Conservation (phyloP, 2,888 invertebrate species). For the Macaria notata region DNA sequence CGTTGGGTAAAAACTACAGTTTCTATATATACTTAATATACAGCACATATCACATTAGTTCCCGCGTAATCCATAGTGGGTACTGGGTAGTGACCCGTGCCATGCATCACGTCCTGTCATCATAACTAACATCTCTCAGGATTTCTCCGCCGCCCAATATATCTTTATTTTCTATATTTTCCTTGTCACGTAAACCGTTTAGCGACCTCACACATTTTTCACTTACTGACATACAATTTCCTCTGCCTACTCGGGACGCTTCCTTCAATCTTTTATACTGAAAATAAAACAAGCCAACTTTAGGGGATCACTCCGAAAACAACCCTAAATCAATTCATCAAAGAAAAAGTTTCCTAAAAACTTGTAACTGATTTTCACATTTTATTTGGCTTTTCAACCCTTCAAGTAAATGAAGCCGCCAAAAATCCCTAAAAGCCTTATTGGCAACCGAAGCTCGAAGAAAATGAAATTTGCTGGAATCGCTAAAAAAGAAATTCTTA, state of each 20-base stretch:
- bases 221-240: background rate
- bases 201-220: conserved; percentile 26
- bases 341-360: background rate
- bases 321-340: no score
- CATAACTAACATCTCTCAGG: conserved; percentile 41
- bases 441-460: conserved; percentile 16
- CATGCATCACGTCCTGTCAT: conserved; percentile 33
- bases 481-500: conserved; percentile 23
- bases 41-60: no score
- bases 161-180: conserved; percentile 36
- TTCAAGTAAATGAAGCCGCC: conserved; percentile 3
- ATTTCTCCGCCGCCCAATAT: conserved; percentile 37
- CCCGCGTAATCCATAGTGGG: no score
- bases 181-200: conserved; percentile 35
- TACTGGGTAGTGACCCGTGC: background rate
- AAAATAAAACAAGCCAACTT: no score
- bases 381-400: conserved; percentile 7
- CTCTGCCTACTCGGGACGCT: no score
- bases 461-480: conserved; percentile 21
- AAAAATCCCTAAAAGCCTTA: conserved; percentile 8
- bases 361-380: conserved; percentile 13
- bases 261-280: no score
- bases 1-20: no score
- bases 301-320: no score
- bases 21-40: no score